Conservation (phyloP, 2,888 invertebrate genomes). For the Nephrotoma guestfalica region DNA sequence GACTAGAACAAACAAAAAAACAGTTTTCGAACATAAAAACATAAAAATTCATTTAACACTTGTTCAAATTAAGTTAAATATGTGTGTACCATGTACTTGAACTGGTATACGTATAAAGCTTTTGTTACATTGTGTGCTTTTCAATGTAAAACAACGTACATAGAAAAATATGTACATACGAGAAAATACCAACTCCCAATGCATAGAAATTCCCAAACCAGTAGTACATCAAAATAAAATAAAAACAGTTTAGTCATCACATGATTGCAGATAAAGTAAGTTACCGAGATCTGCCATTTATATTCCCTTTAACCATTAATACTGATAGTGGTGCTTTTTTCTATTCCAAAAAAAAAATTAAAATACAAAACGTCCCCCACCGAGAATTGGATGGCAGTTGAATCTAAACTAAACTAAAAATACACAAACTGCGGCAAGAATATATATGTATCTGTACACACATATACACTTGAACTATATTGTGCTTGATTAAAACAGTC, state of each 20-base stretch:
- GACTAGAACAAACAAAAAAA: not conserved
- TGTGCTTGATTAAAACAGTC: not conserved
- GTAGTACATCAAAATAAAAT: no score
- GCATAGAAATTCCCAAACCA: not conserved
- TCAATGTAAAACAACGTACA: not conserved
- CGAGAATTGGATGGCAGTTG: not conserved
- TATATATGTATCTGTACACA: not conserved
- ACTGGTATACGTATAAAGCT: not conserved
- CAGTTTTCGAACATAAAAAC: not conserved
- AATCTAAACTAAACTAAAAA: not conserved
- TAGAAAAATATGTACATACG: not conserved
- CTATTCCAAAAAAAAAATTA: not conserved
- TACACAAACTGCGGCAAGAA: no score
- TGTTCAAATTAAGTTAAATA: not conserved
- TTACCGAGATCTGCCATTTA: not conserved
- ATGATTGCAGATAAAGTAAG: not conserved
- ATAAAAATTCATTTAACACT: not conserved
- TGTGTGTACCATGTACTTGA: not conserved
- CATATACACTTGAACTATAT: no score
- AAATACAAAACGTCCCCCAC: not conserved
- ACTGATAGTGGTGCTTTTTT: not conserved
- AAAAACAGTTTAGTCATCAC: not conserved
- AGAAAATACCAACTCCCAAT: not conserved
- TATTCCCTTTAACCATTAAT: not conserved
- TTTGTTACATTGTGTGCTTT: not conserved